A percentile compares a stretch with the other conserved stretches of the same genome.
phyloP scores from a whole-genome alignment of 2,113 vertebrate genomes.

The Nanorana parkeri region DNA sequence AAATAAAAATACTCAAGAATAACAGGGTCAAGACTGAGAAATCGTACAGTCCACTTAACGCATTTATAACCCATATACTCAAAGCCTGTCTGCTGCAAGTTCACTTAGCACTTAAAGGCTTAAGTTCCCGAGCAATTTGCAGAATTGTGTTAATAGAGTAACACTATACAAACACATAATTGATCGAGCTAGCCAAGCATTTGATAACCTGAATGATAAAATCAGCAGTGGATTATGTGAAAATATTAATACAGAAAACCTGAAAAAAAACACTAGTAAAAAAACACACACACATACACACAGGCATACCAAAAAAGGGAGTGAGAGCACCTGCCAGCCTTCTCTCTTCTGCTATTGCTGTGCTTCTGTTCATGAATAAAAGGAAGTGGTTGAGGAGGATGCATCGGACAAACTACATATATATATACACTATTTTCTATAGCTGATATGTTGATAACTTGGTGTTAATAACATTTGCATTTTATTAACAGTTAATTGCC shows the following conservation, averaged over 20 bases:
- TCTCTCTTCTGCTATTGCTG: constrained; percentile 40
- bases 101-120: constrained; percentile 46
- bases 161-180: constrained; percentile 39
- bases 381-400: constrained; percentile 34
- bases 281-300: constrained; percentile 19
- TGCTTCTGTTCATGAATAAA: constrained; percentile 39
- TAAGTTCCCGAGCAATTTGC: constrained; percentile 36
- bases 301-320: constrained; percentile 47
- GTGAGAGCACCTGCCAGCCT: constrained; percentile 42
- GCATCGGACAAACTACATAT: constrained; percentile 46
- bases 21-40: too few species aligned
- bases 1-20: too few species aligned
- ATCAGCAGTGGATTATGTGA: constrained; percentile 12
- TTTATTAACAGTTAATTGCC: too few species aligned
- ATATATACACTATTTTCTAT: too few species aligned
- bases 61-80: background rate
- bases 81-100: constrained; percentile 16
- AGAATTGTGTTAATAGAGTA: constrained; percentile 45
- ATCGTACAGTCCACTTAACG: background rate
- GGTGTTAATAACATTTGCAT: too few species aligned
- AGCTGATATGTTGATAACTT: too few species aligned
- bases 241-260: constrained; percentile 30
- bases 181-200: constrained; percentile 16
- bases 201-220: constrained; percentile 26
- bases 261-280: background rate